These are phyloP conservation scores for Eristalis pertinax DNA, from an alignment of 2,888 invertebrate genomes.

Conservation along the genomic window DNA sequence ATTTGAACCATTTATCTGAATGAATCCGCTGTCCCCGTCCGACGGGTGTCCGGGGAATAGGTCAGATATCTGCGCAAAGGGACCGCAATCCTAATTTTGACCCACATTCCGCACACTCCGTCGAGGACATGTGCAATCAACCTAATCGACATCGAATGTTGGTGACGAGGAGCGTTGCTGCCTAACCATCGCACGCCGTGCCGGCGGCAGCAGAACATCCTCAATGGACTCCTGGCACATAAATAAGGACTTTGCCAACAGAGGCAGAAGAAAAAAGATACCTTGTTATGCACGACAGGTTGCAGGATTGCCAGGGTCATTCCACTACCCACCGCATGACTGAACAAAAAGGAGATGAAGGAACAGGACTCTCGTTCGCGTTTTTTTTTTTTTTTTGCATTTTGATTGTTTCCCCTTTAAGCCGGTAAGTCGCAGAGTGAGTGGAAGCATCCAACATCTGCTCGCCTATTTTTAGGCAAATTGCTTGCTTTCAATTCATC, in stretches of 20 bases:
- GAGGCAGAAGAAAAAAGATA: neutral
- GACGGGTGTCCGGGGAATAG: neutral
- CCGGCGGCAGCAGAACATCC: neutral
- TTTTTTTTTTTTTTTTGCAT: neutral
- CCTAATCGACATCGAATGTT: conserved; percentile 23
- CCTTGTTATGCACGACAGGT: conserved; percentile 31
- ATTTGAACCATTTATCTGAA: conserved; percentile 29
- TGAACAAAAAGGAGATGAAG: neutral
- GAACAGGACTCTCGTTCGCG: neutral
- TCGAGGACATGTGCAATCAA: conserved; percentile 27
- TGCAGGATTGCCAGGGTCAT: neutral
- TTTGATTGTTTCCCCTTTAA: neutral
- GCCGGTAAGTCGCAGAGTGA: too few species aligned
- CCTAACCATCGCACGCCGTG: neutral
- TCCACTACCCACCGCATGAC: neutral
- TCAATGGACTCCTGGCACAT: conserved; percentile 6
- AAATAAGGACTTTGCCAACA: neutral
- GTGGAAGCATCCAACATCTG: neutral
- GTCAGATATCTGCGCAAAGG: neutral
- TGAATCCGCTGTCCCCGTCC: neutral
- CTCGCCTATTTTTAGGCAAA: neutral
- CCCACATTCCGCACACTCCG: neutral
- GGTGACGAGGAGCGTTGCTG: neutral
- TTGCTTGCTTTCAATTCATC: neutral
- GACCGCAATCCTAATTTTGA: neutral